Percentiles rank a stretch among this genome's conserved stretches.
phyloP scores from a whole-genome alignment of 2,888 invertebrate genomes.

The Drosophila mercatorum region DNA sequence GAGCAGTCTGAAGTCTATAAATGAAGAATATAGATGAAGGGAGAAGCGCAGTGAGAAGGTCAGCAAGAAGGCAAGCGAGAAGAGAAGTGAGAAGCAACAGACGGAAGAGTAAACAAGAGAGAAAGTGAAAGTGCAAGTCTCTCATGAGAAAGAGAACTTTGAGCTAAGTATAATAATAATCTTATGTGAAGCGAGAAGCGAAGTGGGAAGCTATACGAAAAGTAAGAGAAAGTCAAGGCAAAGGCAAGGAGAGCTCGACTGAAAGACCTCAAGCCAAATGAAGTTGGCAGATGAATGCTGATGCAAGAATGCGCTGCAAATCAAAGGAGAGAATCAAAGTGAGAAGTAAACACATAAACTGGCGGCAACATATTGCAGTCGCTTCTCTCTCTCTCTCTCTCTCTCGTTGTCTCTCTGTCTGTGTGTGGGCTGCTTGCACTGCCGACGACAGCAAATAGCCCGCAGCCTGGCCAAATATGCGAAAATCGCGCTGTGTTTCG shows the following conservation, averaged over 20 bases:
- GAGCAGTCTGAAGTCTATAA: neutral
- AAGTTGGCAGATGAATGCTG: neutral
- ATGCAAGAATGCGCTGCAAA: too few relatives aligned
- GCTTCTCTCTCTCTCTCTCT: neutral
- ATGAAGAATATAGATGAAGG: neutral
- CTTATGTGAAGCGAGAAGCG: neutral
- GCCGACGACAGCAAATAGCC: constrained; percentile 15
- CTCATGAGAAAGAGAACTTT: neutral
- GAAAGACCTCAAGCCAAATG: neutral
- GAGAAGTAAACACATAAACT: neutral
- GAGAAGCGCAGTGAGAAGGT: neutral
- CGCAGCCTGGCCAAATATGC: constrained; percentile 38
- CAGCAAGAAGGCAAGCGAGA: neutral
- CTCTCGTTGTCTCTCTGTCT: too few relatives aligned
- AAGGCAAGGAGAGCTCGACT: too few relatives aligned
- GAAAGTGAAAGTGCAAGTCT: neutral
- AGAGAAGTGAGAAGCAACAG: neutral
- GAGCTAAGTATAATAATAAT: neutral
- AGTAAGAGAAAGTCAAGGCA: too few relatives aligned
- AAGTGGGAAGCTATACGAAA: neutral
- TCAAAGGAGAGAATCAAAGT: neutral
- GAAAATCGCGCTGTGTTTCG: constrained; percentile 29
- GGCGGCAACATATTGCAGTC: neutral
- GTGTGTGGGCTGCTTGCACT: neutral
- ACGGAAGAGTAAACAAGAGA: neutral